Conservation (phyloP, 2,888 invertebrate species). For the Drosophila prostipennis region DNA sequence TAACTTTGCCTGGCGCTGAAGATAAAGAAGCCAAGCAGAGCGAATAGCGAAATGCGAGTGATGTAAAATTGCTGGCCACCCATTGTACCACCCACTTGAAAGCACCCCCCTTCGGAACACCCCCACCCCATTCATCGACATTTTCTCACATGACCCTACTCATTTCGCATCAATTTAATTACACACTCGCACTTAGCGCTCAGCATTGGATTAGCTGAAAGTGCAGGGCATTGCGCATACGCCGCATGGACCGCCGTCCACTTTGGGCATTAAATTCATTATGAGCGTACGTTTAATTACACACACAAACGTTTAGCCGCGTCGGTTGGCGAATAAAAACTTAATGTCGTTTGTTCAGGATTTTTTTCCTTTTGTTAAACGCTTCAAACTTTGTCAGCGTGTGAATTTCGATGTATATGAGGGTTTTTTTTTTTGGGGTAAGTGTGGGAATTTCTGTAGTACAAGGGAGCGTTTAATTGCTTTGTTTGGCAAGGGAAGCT, state of each 20-base stretch:
- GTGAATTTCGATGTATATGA: conserved; percentile 9
- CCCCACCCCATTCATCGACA: conserved; percentile 1
- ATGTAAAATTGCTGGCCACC: conserved; percentile 34
- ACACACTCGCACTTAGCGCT: conserved; percentile 52
- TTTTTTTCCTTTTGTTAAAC: conserved; percentile 55
- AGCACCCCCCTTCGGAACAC: neutral
- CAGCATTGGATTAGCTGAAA: conserved; percentile 61
- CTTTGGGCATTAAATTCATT: conserved; percentile 66
- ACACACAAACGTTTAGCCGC: conserved; percentile 39
- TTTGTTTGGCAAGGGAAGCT: conserved; percentile 63
- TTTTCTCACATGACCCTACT: conserved; percentile 23
- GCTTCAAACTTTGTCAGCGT: conserved; percentile 44
- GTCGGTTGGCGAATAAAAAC: conserved; percentile 36
- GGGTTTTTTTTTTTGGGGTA: conserved; percentile 33
- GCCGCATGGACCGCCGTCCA: conserved; percentile 36
- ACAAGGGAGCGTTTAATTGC: conserved; percentile 69
- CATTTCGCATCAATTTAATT: conserved; percentile 65
- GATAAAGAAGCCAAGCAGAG: conserved; percentile 21
- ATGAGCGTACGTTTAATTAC: conserved; percentile 65
- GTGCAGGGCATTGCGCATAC: conserved; percentile 56
- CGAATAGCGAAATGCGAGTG: conserved; percentile 32
- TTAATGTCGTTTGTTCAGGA: conserved; percentile 55
- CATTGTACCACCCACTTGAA: neutral
- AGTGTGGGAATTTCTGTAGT: conserved; percentile 47
- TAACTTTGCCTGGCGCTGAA: conserved; percentile 59